phyloP scores from a whole-genome alignment of 2,888 invertebrate genomes.

The Petrolisthes cinctipes region DNA sequence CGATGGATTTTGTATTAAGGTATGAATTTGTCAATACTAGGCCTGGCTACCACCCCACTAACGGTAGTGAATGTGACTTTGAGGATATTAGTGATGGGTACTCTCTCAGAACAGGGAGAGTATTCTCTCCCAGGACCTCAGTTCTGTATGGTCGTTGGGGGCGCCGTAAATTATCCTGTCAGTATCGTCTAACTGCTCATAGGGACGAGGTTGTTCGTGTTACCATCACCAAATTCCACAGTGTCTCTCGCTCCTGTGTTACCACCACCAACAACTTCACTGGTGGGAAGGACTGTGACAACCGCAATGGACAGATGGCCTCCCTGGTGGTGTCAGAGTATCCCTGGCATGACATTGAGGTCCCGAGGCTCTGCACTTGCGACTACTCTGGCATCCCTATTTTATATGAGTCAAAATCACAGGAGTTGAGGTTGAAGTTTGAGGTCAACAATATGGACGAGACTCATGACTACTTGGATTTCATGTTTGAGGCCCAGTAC shows the following conservation, averaged over 20 bases:
- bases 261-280: constrained; percentile 64
- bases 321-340: constrained; percentile 63
- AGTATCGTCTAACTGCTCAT: constrained; percentile 60
- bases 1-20: constrained; percentile 60
- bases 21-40: constrained; percentile 64
- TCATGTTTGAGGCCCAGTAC: constrained; percentile 65
- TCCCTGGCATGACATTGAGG: constrained; percentile 64
- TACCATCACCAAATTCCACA: constrained; percentile 62
- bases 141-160: constrained; percentile 64
- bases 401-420: constrained; percentile 57
- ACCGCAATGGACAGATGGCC: constrained; percentile 53
- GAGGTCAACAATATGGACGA: constrained; percentile 64
- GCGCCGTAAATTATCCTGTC: constrained; percentile 54
- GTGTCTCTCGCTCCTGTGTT: constrained; percentile 56
- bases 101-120: constrained; percentile 53
- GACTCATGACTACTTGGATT: constrained; percentile 61
- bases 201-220: constrained; percentile 59
- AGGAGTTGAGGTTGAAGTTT: constrained; percentile 60
- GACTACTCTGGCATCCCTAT: constrained; percentile 59
- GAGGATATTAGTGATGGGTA: constrained; percentile 64
- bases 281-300: constrained; percentile 56
- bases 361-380: constrained; percentile 62
- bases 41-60: constrained; percentile 63
- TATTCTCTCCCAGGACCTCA: constrained; percentile 59
- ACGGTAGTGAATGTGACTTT: constrained; percentile 61